These are phyloP conservation scores for Dorcus parallelipipedus DNA, from an alignment of 2,888 invertebrate species.

Conservation along the genomic window DNA sequence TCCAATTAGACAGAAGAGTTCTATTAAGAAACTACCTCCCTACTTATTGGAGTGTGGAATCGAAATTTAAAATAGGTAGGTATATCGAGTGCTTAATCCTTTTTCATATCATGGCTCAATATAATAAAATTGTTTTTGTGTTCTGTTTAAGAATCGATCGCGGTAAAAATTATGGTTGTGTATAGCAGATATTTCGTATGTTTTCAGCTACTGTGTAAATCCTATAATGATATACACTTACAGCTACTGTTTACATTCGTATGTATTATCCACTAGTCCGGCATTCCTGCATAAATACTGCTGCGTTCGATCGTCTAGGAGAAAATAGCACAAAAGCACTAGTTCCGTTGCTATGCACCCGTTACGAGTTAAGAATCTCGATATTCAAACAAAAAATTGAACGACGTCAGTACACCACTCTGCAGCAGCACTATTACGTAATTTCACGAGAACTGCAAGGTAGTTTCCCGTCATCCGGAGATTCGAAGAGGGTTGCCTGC, in stretches of 20 bases:
- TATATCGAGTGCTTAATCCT: too few relatives aligned
- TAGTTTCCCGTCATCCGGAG: conserved; percentile 9
- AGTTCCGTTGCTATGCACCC: conserved; percentile 1
- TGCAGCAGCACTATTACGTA: conserved; percentile 13
- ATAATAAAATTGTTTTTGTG: too few relatives aligned
- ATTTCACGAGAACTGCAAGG: conserved; percentile 14
- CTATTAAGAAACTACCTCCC: too few relatives aligned
- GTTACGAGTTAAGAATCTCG: neutral
- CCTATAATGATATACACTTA: conserved; percentile 24
- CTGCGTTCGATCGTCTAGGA: conserved; percentile 2
- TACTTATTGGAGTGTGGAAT: too few relatives aligned
- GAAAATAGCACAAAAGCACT: conserved; percentile 1
- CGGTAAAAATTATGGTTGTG: too few relatives aligned
- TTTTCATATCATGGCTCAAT: too few relatives aligned
- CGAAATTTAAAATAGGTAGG: too few relatives aligned
- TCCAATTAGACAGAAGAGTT: too few relatives aligned
- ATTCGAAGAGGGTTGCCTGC: conserved; percentile 10
- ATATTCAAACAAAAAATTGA: neutral
- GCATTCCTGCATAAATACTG: conserved; percentile 28
- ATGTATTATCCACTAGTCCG: conserved; percentile 23
- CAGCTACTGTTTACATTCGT: conserved; percentile 27
- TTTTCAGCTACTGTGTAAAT: conserved; percentile 8
- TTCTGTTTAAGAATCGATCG: too few relatives aligned
- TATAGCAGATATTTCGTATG: too few relatives aligned
- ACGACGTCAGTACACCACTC: neutral